Percentiles rank a stretch among this genome's conserved stretches.
These are phyloP conservation scores for Tipula confusa DNA, from an alignment of 2,888 invertebrate species.

Conservation along the genomic window DNA sequence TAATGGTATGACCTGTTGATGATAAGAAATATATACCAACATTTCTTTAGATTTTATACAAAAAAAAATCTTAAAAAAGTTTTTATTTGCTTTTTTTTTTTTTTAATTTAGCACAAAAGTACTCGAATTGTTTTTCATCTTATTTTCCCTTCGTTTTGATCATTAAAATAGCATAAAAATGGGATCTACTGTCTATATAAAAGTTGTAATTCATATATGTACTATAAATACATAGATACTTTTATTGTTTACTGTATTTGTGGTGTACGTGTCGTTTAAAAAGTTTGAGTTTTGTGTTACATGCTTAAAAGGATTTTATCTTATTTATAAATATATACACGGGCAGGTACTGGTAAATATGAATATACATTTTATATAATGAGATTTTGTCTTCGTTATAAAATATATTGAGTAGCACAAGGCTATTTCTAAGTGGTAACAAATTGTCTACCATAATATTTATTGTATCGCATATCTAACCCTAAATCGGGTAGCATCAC, in stretches of 20 bases:
- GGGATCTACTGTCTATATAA: not conserved
- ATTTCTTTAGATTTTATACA: not conserved
- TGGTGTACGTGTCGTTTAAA: not conserved
- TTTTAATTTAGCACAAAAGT: not conserved
- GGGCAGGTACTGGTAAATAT: not conserved
- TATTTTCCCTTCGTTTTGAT: not conserved
- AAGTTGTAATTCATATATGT: not conserved
- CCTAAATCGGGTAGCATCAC: no score
- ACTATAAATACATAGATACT: not conserved
- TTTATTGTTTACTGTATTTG: not conserved
- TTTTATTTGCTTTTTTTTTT: not conserved
- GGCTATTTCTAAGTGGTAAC: not conserved
- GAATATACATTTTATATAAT: not conserved
- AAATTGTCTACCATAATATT: not conserved
- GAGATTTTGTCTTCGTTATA: not conserved
- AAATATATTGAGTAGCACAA: not conserved
- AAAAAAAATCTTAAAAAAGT: not conserved
- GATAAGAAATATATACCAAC: not conserved
- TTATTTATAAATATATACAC: not conserved
- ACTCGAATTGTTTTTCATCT: not conserved
- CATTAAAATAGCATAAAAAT: constrained; percentile 16
- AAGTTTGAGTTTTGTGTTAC: not conserved
- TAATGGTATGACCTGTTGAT: constrained; percentile 3
- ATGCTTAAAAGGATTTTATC: not conserved
- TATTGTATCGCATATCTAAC: not conserved